phyloP scores from a whole-genome alignment of 1,140 invertebrate species.

The Drosophila lacertosa region DNA sequence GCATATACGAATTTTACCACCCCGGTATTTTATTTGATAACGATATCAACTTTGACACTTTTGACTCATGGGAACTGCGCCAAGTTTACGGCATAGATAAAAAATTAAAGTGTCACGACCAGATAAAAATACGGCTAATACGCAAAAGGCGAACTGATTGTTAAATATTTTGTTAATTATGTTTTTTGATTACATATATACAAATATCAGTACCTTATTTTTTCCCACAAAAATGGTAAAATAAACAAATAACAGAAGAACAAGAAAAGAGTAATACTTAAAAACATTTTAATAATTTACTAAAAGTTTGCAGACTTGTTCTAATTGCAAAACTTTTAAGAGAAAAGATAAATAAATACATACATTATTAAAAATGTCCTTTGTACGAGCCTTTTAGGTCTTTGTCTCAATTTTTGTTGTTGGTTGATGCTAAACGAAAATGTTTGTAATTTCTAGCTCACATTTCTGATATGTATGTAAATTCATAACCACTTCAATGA shows the following conservation, averaged over 20 bases:
- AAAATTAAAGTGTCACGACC: neutral
- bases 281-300: too few species aligned
- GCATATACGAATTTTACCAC: conserved; percentile 7
- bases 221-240: too few species aligned
- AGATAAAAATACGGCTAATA: neutral
- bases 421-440: neutral
- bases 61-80: neutral
- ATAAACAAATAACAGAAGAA: too few species aligned
- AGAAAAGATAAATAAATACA: too few species aligned
- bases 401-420: neutral
- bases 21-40: neutral
- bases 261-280: too few species aligned
- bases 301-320: too few species aligned
- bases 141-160: neutral
- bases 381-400: too few species aligned
- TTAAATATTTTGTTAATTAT: too few species aligned
- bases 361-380: too few species aligned
- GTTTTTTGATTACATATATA: too few species aligned
- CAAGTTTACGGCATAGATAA: conserved; percentile 5
- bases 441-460: neutral
- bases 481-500: conserved; percentile 34
- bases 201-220: too few species aligned
- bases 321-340: too few species aligned
- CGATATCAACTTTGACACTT: conserved; percentile 5
- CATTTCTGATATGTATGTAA: conserved; percentile 25